phyloP scores from a whole-genome alignment of 2,113 vertebrate genomes.

The Rhizomys pruinosus region DNA sequence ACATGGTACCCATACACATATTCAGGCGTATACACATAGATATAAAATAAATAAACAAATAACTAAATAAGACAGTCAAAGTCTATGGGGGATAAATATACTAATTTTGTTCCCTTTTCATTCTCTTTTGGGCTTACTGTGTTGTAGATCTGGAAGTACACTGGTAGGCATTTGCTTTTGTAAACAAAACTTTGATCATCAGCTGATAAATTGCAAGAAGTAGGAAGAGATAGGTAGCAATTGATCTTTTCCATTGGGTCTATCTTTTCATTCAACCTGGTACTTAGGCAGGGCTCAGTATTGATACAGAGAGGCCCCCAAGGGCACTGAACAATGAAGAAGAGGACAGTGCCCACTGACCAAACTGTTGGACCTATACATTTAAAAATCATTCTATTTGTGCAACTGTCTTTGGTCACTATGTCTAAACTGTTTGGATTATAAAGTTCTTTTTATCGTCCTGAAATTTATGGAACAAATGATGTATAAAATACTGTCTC shows the following conservation, averaged over 20 bases:
- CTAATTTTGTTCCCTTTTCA: constrained; percentile 26
- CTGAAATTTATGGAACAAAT: constrained; percentile 9
- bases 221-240: not conserved
- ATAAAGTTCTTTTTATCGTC: not conserved
- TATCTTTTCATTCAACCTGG: not conserved
- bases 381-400: not conserved
- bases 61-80: not conserved
- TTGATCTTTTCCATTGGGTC: not conserved
- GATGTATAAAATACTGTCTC: not conserved
- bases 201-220: not conserved
- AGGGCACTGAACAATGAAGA: not conserved
- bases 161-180: not conserved
- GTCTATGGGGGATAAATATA: not conserved
- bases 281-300: not conserved
- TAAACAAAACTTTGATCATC: not conserved
- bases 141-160: constrained; percentile 6
- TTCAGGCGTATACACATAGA: not conserved
- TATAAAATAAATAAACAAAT: too few relatives aligned
- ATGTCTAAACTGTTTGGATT: not conserved
- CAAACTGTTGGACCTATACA: not conserved
- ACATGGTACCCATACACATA: not conserved
- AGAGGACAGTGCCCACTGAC: fast-evolving
- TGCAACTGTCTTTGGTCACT: constrained; percentile 15
- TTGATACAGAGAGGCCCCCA: not conserved
- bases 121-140: not conserved